A percentile compares a stretch with the other conserved stretches of the same genome.
These are phyloP conservation scores for Bradysia coprophila DNA, from an alignment of 1,140 invertebrate species.

Conservation along the genomic window DNA sequence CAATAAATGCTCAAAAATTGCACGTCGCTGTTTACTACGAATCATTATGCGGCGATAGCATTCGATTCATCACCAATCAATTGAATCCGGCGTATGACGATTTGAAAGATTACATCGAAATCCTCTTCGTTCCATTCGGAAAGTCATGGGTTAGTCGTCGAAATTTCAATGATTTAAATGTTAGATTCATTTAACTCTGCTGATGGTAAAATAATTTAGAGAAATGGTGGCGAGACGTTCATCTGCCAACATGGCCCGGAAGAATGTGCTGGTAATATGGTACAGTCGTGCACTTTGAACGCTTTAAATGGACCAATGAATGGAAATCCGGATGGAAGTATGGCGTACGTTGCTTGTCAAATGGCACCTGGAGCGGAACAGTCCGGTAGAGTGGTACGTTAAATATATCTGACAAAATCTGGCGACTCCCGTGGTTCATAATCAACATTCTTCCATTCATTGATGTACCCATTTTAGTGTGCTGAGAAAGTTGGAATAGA, in stretches of 20 bases:
- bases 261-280: constrained; percentile 44
- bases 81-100: constrained; percentile 26
- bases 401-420: too few species aligned
- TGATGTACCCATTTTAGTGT: too few species aligned
- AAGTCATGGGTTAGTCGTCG: constrained; percentile 45
- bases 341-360: constrained; percentile 31
- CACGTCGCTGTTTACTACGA: constrained; percentile 50
- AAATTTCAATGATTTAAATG: constrained; percentile 14
- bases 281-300: constrained; percentile 40
- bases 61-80: constrained; percentile 38
- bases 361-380: constrained; percentile 24
- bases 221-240: constrained; percentile 29
- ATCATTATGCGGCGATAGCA: constrained; percentile 59
- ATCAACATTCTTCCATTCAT: too few species aligned
- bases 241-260: constrained; percentile 42
- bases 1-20: constrained; percentile 13
- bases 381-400: neutral
- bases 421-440: neutral
- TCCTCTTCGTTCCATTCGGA: constrained; percentile 52
- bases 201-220: too few species aligned
- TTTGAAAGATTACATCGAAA: constrained; percentile 27
- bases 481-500: constrained; percentile 19
- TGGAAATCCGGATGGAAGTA: constrained; percentile 19
- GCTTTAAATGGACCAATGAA: constrained; percentile 11
- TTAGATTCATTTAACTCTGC: constrained; percentile 2